Conservation (phyloP, 2,113 vertebrate species). For the Clarias magur region DNA sequence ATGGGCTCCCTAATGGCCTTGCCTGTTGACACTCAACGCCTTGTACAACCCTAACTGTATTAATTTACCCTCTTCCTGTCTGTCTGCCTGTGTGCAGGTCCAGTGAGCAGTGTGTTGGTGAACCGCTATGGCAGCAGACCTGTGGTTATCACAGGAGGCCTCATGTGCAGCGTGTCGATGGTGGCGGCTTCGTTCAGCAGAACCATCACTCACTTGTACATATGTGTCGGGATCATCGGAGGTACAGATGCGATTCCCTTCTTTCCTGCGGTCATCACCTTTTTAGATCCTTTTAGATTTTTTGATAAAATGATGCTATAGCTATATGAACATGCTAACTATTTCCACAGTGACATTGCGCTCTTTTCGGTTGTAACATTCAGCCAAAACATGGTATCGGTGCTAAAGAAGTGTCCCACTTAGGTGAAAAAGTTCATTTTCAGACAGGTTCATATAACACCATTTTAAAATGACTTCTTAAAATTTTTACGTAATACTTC, state of each 20-base stretch:
- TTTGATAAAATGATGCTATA: not conserved
- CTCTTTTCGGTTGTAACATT: not conserved
- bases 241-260: conserved; percentile 61
- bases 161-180: conserved; percentile 76
- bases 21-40: no score
- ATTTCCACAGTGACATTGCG: not conserved
- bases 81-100: conserved; percentile 64
- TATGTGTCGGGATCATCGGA: conserved; percentile 79
- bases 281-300: not conserved
- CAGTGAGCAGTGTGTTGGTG: conserved; percentile 78
- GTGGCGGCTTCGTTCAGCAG: conserved; percentile 75
- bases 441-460: no score
- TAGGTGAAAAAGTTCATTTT: no score
- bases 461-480: no score
- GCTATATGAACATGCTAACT: not conserved
- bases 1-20: no score
- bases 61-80: not conserved
- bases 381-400: no score
- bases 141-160: conserved; percentile 77
- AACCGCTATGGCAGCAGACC: conserved; percentile 79
- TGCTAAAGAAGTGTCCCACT: no score
- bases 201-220: conserved; percentile 78
- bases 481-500: no score
- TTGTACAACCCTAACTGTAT: not conserved
- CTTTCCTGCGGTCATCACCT: not conserved